These are phyloP conservation scores for Bombus picipes DNA, from an alignment of 1,140 invertebrate species.

Conservation along the genomic window DNA sequence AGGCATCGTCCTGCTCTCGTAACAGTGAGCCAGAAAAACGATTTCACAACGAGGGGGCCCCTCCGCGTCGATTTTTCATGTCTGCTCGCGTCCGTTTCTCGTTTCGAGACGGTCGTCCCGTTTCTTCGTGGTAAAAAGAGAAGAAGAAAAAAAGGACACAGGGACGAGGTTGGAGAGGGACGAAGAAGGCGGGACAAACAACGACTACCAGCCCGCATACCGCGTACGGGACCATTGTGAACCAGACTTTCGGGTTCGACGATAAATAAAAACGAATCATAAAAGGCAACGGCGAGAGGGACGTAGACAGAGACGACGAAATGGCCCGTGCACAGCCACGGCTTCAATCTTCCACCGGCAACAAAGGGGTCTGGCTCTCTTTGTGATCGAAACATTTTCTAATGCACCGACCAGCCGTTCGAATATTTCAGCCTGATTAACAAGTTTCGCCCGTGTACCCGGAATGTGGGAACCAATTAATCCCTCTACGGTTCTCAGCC, in stretches of 20 bases:
- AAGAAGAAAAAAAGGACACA: slow-evolving; percentile 7
- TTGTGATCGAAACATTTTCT: slow-evolving; percentile 49
- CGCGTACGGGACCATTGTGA: slow-evolving; percentile 63
- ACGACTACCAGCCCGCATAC: slow-evolving; percentile 49
- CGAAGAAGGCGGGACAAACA: slow-evolving; percentile 16
- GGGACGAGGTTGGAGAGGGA: neutral
- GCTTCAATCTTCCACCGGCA: slow-evolving; percentile 1
- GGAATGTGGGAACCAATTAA: slow-evolving; percentile 46
- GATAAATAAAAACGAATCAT: slow-evolving; percentile 47
- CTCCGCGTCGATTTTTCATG: slow-evolving; percentile 40
- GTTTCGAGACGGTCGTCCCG: neutral
- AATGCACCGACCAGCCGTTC: slow-evolving; percentile 22
- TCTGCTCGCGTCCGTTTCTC: neutral
- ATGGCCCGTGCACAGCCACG: slow-evolving; percentile 29
- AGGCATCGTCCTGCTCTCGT: slow-evolving; percentile 28
- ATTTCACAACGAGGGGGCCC: slow-evolving; percentile 24
- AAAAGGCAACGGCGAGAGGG: slow-evolving; percentile 31
- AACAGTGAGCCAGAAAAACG: slow-evolving; percentile 43
- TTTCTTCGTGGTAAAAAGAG: neutral
- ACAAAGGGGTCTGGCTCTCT: slow-evolving; percentile 44
- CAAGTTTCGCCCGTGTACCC: slow-evolving; percentile 2
- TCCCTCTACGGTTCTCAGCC: neutral
- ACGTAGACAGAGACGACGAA: slow-evolving; percentile 31
- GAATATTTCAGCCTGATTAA: slow-evolving; percentile 40
- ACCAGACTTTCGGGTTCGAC: slow-evolving; percentile 37